These are phyloP conservation scores for human (Homo sapiens) DNA, from an alignment of 2,113 vertebrate species.

Conservation along the genomic window DNA sequence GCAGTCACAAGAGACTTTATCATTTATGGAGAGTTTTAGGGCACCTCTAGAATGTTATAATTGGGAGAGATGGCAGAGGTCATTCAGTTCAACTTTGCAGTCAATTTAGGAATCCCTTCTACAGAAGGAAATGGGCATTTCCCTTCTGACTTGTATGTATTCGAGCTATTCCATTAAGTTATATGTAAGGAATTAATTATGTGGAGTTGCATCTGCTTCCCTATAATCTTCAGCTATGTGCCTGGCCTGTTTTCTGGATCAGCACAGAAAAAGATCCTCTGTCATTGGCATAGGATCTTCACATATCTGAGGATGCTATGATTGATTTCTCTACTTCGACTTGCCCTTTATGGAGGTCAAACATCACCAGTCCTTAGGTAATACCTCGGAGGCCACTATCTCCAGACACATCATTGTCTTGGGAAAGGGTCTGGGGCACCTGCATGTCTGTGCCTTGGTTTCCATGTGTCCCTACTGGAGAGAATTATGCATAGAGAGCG, in stretches of 20 bases:
- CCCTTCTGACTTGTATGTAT: neutral
- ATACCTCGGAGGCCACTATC: neutral
- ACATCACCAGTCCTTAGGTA: neutral
- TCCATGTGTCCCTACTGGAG: neutral
- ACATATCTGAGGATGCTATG: neutral
- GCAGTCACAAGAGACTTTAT: neutral
- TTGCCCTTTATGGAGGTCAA: neutral
- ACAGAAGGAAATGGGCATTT: neutral
- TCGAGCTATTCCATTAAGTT: neutral
- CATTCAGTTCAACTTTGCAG: neutral
- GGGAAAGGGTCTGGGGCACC: neutral
- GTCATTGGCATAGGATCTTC: neutral
- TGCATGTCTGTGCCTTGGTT: neutral
- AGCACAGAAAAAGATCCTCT: neutral
- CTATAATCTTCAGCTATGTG: neutral
- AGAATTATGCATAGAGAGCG: neutral
- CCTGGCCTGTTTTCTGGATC: neutral
- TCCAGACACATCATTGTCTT: fast-evolving
- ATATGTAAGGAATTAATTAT: neutral
- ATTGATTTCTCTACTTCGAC: neutral
- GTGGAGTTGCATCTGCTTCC: neutral
- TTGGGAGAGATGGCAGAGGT: neutral
- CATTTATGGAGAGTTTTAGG: neutral
- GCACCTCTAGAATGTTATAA: neutral
- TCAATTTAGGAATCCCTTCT: neutral